These are phyloP conservation scores for Enteromius radiatus DNA, from an alignment of 2,797 vertebrate genomes.

Conservation along the genomic window DNA sequence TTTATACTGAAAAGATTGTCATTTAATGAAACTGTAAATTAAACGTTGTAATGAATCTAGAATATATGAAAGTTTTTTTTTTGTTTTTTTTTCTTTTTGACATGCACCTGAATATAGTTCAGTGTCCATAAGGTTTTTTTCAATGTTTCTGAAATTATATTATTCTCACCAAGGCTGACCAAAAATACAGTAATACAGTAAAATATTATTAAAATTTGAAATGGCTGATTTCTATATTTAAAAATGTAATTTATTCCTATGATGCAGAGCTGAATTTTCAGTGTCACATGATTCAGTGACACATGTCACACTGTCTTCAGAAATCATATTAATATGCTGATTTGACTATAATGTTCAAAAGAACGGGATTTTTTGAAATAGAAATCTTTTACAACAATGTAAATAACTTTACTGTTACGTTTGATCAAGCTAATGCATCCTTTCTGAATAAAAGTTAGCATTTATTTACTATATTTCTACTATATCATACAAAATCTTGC, in stretches of 20 bases:
- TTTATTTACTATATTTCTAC: not conserved
- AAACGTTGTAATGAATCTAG: no score
- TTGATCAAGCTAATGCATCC: not conserved
- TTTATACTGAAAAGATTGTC: no score
- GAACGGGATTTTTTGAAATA: not conserved
- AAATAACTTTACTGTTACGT: not conserved
- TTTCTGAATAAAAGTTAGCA: not conserved
- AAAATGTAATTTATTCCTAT: not conserved
- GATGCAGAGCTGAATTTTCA: not conserved
- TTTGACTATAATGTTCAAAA: not conserved
- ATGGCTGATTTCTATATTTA: not conserved
- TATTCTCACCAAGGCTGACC: not conserved
- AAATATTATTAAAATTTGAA: not conserved
- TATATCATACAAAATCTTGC: not conserved
- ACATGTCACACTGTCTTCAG: no score
- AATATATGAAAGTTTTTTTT: no score
- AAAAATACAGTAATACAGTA: not conserved
- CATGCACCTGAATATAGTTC: not conserved
- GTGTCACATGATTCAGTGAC: not conserved
- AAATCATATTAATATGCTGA: no score
- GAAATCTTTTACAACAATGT: not conserved
- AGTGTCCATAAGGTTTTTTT: not conserved
- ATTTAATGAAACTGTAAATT: no score
- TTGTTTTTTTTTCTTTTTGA: no score
- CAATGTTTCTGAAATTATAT: not conserved